Base-by-base conservation (phyloP, 1,140 invertebrate species). In the Plutomurus gul region DNA sequence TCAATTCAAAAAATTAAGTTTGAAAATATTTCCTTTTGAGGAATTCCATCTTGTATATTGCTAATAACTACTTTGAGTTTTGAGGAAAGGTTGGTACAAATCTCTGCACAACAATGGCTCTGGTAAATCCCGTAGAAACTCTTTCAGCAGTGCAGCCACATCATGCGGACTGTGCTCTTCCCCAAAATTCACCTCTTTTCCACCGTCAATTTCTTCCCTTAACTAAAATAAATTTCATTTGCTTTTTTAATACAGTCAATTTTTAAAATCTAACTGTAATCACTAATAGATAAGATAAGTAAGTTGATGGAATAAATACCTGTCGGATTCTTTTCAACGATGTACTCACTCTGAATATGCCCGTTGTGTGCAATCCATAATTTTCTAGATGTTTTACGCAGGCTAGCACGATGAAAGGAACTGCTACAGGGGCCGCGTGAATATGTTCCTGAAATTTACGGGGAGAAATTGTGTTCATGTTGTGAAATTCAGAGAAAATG, bases 61-160 rank as follows among this genome's bases (percentile, higher is more conserved):
- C n/a, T n/a, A n/a, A n/a, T n/a, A n/a, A n/a, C n/a, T 89, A 97
- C 96, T 94, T 89, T 96, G 94, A 25, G 95, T 96, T 84, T 94
- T 91, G 60, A 98, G 89, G 87, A 97, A 96, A 39, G 94, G 92
- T 78, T 92, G 90, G 85, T 97, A 97, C 1, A 98, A 89, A 85
- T 95, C 93, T 81, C 92, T 89, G 83, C 95, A 96, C 1, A 98
- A 90, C 20, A 98, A 87, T 4, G 96, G 94, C 85, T 98, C 96
- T 0, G 96, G 96, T 47, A 98, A 87, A 86, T 98, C 96, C 30
- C 96, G 89, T 81, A 98, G 92, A 87, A 93, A 97, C 86, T 98
- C 96, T 85, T 98, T 98, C 1, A 98, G 88, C 22, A 98, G 88
- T 0, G 95, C 94, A 4, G 95, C 96, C 20, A 98, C 94, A 85